phyloP scores from a whole-genome alignment of 2,113 vertebrate species.

The Malurus elegans region DNA sequence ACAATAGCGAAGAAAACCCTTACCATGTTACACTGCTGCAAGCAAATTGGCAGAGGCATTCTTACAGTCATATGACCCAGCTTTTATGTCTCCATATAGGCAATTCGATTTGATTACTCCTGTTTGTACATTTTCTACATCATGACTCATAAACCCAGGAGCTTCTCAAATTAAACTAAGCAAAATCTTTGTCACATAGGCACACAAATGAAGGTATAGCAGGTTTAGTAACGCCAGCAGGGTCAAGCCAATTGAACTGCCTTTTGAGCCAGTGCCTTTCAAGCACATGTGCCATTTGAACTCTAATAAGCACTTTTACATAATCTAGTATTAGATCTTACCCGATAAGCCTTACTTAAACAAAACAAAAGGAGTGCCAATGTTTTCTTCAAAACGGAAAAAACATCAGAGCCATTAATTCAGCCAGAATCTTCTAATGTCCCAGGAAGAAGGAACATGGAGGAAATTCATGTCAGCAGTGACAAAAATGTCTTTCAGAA shows the following conservation, averaged over 20 bases:
- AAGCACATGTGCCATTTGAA: neutral
- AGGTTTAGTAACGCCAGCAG: neutral
- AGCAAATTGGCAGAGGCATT: neutral
- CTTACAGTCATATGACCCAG: neutral
- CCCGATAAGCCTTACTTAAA: neutral
- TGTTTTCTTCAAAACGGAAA: constrained; percentile 1
- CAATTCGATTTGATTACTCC: neutral
- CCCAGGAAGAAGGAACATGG: neutral
- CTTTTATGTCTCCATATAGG: neutral
- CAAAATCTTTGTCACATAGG: neutral
- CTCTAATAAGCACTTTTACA: neutral
- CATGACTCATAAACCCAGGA: neutral
- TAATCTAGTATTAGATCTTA: neutral
- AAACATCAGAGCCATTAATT: constrained; percentile 11
- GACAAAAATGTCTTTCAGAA: neutral
- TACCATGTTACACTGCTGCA: neutral
- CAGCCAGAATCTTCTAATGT: neutral
- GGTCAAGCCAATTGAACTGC: neutral
- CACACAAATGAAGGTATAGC: neutral
- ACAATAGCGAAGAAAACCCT: neutral
- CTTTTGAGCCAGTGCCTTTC: neutral
- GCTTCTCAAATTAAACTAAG: neutral
- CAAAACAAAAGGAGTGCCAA: neutral
- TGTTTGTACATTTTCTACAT: neutral
- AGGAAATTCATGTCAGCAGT: neutral